Evolutionary conservation across 2,888 invertebrate genomes (phyloP).

Genomic region (Andrena minutula): DNA sequence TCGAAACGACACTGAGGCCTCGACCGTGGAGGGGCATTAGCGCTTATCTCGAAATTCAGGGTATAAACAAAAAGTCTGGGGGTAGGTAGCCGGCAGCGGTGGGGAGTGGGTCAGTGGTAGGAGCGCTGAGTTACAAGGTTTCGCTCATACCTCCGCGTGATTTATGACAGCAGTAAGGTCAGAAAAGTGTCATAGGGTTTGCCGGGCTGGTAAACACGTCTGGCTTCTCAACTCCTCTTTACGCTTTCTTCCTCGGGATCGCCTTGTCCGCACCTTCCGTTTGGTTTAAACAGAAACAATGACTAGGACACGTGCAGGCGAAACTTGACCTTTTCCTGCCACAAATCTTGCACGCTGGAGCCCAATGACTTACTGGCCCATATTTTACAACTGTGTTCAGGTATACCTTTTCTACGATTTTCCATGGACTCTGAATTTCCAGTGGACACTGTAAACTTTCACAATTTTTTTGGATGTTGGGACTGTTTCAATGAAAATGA

Average conservation of each 20-base stretch:
- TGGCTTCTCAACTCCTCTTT: constrained; percentile 1
- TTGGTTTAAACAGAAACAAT: background rate
- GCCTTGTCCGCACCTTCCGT: background rate
- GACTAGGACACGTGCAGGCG: background rate
- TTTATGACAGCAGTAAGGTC: constrained; percentile 1
- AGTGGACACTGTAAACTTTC: too few species aligned
- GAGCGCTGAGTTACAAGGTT: background rate
- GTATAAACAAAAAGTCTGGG: background rate
- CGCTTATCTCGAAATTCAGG: constrained; percentile 5
- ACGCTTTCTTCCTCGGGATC: background rate
- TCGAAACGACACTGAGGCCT: background rate
- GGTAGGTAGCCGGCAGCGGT: background rate
- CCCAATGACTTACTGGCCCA: background rate
- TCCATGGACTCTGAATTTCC: too few species aligned
- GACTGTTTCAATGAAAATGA: too few species aligned
- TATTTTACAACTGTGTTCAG: too few species aligned
- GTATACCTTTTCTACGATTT: too few species aligned
- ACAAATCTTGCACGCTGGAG: background rate
- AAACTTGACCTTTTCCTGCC: background rate
- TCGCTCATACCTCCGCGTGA: constrained; percentile 3
- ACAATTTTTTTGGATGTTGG: too few species aligned
- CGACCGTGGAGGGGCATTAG: constrained; percentile 1
- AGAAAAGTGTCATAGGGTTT: constrained; percentile 4
- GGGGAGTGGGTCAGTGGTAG: constrained; percentile 9
- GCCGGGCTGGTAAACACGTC: constrained; percentile 1